Conservation (phyloP, 2,888 invertebrate genomes). For the Cybosia mesomella region DNA sequence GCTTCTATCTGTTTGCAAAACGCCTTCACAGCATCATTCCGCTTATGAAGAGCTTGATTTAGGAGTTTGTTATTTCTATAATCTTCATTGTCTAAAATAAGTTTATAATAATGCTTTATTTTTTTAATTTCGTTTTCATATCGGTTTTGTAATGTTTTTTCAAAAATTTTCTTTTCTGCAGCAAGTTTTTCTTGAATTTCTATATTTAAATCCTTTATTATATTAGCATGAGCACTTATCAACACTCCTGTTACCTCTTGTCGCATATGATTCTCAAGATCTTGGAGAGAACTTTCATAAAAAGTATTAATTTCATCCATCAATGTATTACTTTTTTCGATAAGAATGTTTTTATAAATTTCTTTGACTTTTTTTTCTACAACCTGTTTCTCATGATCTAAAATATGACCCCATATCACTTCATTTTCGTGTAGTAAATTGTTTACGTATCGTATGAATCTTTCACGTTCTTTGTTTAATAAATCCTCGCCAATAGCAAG, state of each 20-base stretch:
- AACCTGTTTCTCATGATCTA: slow-evolving; percentile 63
- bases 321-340: slow-evolving; percentile 69
- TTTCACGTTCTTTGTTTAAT: slow-evolving; percentile 61
- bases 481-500: slow-evolving; percentile 72
- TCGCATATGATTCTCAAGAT: slow-evolving; percentile 71
- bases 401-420: slow-evolving; percentile 70
- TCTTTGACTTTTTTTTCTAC: slow-evolving; percentile 64
- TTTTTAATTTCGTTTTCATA: slow-evolving; percentile 68
- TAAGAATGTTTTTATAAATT: slow-evolving; percentile 66
- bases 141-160: slow-evolving; percentile 60
- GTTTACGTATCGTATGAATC: slow-evolving; percentile 60
- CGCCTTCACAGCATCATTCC: slow-evolving; percentile 73
- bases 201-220: slow-evolving; percentile 67
- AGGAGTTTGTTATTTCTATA: slow-evolving; percentile 62
- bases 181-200: slow-evolving; percentile 69
- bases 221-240: slow-evolving; percentile 61
- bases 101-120: slow-evolving; percentile 71
- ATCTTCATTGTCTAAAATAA: slow-evolving; percentile 70
- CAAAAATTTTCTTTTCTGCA: slow-evolving; percentile 63
- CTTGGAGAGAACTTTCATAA: slow-evolving; percentile 72
- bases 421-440: slow-evolving; percentile 69
- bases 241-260: slow-evolving; percentile 65
- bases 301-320: slow-evolving; percentile 67
- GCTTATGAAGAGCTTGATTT: slow-evolving; percentile 64
- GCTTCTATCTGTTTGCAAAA: slow-evolving; percentile 72